Evolutionary conservation across 2,113 vertebrate genomes (phyloP).

Genomic region (Anseranas semipalmata): DNA sequence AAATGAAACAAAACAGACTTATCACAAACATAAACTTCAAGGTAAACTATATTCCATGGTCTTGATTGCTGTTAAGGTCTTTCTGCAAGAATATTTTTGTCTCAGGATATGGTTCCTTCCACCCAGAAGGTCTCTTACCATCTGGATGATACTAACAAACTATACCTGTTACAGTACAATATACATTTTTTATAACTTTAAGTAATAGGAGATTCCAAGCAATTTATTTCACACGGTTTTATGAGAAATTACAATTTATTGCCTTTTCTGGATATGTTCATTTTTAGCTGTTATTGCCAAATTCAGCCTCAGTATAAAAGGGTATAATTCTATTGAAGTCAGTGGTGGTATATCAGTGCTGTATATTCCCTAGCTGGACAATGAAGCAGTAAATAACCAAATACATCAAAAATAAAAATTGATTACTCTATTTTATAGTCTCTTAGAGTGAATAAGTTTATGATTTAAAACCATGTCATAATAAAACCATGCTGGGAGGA

Average conservation of each 20-base stretch:
- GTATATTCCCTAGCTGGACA: conserved; percentile 45
- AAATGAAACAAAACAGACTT: neutral
- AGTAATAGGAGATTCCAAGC: neutral
- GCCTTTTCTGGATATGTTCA: conserved; percentile 27
- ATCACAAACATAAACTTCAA: neutral
- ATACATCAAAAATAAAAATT: conserved; percentile 70
- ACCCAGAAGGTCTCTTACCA: neutral
- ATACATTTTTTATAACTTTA: neutral
- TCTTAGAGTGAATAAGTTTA: conserved; percentile 68
- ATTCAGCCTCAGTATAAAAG: conserved; percentile 51
- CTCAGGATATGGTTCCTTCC: neutral
- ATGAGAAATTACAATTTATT: conserved; percentile 50
- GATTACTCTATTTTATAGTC: conserved; percentile 66
- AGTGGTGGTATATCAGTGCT: conserved; percentile 46
- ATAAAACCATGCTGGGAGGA: conserved; percentile 33
- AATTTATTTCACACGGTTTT: conserved; percentile 19
- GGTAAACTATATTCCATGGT: neutral
- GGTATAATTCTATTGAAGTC: conserved; percentile 49
- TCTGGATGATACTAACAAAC: neutral
- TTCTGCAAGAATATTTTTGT: neutral
- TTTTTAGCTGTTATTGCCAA: conserved; percentile 51
- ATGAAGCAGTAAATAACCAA: conserved; percentile 68
- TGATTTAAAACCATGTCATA: conserved; percentile 52
- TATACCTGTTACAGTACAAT: neutral
- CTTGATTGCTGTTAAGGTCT: neutral